Base-by-base conservation (phyloP, 2,113 vertebrate species). In the Rhegmatorhina hoffmannsi region DNA sequence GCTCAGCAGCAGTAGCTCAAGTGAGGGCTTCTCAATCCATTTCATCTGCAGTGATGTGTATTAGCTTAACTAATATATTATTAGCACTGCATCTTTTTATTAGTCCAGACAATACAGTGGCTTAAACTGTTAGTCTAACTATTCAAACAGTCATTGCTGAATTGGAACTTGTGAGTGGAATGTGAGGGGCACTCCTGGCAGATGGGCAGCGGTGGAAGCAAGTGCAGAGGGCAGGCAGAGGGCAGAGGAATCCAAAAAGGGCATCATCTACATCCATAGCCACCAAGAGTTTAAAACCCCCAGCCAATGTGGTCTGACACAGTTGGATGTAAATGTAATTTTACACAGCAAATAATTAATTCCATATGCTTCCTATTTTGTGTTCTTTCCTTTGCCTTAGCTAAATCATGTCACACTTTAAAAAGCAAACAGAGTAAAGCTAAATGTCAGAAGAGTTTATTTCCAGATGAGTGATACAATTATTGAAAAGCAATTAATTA, bases 401-500 rank as follows among this genome's bases (percentile, higher is more conserved):
- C 46, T 92, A 70, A 77, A 90, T 83, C n/a, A 29, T 1, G 3
- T 63, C 76, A 81, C 33, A 44, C 20, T 93, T 92, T 58, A 47
- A 74, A 87, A 93, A 92, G 43, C 49, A 84, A 86, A 68, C 29
- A 77, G 70, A 79, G 16, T 38, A 56, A 90, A 84, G 69, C 79
- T 90, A 86, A 93, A 94, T 93, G 94, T 84, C 88, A 92, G 75
- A 89, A 67, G 46, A 69, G 19, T 74, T 94, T 90, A 67, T 83
- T 97, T 95, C 68, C 83, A 78, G 80, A 86, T 90, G 86, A 95
- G 47, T 84, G 89, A 93, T 84, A 56, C 55, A 77, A 74, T 92
- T 88, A 86, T 92, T 90, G 92, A 92, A 40, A 77, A 90, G 53
- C 85, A 86, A 95, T 70, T 88, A 94, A 96, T 96, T 79, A 93